These are phyloP conservation scores for Rhingia rostrata DNA, from an alignment of 2,888 invertebrate genomes.

Conservation along the genomic window DNA sequence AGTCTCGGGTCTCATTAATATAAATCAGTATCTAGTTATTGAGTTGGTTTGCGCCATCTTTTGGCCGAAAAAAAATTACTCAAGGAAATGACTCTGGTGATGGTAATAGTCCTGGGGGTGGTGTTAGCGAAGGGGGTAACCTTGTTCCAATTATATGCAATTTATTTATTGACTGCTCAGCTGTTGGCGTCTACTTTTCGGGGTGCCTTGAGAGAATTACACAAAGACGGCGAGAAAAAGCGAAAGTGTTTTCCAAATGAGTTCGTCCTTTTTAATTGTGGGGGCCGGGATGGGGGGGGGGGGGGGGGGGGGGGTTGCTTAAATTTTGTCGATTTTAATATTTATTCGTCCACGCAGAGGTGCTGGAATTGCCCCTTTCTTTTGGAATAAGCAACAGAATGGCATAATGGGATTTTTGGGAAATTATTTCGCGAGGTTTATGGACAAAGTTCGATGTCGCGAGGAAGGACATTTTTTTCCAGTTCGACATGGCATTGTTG, in stretches of 20 bases:
- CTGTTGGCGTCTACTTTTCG: conserved; percentile 47
- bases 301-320: conserved; percentile 32
- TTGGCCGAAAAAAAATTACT: background rate
- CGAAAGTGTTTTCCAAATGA: conserved; percentile 69
- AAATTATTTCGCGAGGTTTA: conserved; percentile 43
- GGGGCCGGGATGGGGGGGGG: too few species aligned
- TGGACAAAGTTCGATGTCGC: conserved; percentile 31
- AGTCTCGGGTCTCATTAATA: conserved; percentile 57
- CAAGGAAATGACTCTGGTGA: background rate
- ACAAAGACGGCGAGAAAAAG: conserved; percentile 36
- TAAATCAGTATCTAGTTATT: conserved; percentile 71
- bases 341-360: conserved; percentile 43
- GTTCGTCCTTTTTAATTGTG: conserved; percentile 58
- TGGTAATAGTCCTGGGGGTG: too few species aligned
- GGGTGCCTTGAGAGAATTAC: conserved; percentile 6
- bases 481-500: too few species aligned
- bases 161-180: conserved; percentile 74
- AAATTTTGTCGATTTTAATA: conserved; percentile 67
- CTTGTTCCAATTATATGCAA: conserved; percentile 70
- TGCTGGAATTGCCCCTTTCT: conserved; percentile 24
- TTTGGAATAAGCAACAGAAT: conserved; percentile 3
- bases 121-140: conserved; percentile 22
- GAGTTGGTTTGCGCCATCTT: conserved; percentile 30
- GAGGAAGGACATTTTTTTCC: too few species aligned
- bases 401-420: conserved; percentile 48